Percentiles rank a stretch among this genome's conserved stretches.
These are phyloP conservation scores for Cyclophora albipunctata DNA, from an alignment of 2,888 invertebrate genomes.

Conservation along the genomic window DNA sequence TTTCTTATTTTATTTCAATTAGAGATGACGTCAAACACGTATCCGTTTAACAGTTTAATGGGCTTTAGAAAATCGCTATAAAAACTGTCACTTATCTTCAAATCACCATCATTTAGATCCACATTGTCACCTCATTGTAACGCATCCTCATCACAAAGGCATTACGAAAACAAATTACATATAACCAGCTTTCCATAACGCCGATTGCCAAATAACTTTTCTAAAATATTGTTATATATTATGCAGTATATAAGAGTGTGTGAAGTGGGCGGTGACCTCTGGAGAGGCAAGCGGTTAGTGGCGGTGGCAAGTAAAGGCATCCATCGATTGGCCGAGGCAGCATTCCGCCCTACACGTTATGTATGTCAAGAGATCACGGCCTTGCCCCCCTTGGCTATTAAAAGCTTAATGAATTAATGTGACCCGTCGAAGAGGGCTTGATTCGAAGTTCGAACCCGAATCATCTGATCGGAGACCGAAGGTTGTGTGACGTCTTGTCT, in stretches of 20 bases:
- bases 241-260: constrained; percentile 14
- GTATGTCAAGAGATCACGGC: constrained; percentile 67
- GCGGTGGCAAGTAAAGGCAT: constrained; percentile 38
- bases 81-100: too few relatives aligned
- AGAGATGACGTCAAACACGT: too few relatives aligned
- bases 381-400: constrained; percentile 72
- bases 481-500: constrained; percentile 14
- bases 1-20: too few relatives aligned
- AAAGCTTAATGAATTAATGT: constrained; percentile 69
- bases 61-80: too few relatives aligned
- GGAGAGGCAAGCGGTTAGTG: constrained; percentile 35
- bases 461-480: constrained; percentile 19
- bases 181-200: too few relatives aligned
- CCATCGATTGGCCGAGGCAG: constrained; percentile 69
- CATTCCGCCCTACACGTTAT: constrained; percentile 56
- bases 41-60: too few relatives aligned
- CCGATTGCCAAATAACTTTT: too few relatives aligned
- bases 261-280: constrained; percentile 53
- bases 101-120: too few relatives aligned
- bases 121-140: too few relatives aligned
- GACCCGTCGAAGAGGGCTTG: constrained; percentile 38
- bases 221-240: too few relatives aligned
- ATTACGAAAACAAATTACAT: too few relatives aligned
- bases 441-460: constrained; percentile 39
- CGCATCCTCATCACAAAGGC: too few relatives aligned